Evolutionary conservation across 2,888 invertebrate species (phyloP).

Genomic region (Thereva unica): DNA sequence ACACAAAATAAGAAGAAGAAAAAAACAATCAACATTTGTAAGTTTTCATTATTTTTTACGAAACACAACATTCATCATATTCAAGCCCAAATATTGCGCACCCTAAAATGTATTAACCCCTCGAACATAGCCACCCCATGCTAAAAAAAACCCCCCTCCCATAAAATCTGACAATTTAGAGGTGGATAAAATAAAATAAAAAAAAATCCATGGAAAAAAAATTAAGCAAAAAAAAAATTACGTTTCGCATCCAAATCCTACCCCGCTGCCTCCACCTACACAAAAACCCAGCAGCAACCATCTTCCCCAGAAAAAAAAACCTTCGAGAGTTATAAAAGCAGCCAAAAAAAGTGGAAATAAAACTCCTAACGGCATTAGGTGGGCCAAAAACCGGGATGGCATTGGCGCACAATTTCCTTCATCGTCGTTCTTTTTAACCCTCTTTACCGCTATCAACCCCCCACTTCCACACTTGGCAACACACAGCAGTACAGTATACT

Average conservation of each 20-base stretch:
- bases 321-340: background rate
- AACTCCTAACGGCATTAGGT: constrained; percentile 27
- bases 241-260: too few relatives aligned
- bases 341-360: constrained; percentile 20
- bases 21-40: too few relatives aligned
- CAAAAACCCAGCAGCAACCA: too few relatives aligned
- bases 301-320: too few relatives aligned
- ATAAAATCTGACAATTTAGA: constrained; percentile 22
- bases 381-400: constrained; percentile 16
- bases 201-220: background rate
- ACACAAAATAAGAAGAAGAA: too few relatives aligned
- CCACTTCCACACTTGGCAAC: constrained; percentile 1
- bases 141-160: constrained; percentile 10
- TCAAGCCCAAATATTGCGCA: too few relatives aligned
- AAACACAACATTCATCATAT: too few relatives aligned
- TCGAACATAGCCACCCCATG: background rate
- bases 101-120: too few relatives aligned
- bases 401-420: constrained; percentile 17
- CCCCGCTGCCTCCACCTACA: too few relatives aligned
- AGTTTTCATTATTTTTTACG: too few relatives aligned
- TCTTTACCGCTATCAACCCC: background rate
- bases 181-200: constrained; percentile 21
- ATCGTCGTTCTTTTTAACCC: constrained; percentile 4
- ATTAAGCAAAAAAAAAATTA: too few relatives aligned
- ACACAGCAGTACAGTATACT: too few relatives aligned